Conservation (phyloP, 2,113 vertebrate genomes). For the Eudyptes chrysolophus region DNA sequence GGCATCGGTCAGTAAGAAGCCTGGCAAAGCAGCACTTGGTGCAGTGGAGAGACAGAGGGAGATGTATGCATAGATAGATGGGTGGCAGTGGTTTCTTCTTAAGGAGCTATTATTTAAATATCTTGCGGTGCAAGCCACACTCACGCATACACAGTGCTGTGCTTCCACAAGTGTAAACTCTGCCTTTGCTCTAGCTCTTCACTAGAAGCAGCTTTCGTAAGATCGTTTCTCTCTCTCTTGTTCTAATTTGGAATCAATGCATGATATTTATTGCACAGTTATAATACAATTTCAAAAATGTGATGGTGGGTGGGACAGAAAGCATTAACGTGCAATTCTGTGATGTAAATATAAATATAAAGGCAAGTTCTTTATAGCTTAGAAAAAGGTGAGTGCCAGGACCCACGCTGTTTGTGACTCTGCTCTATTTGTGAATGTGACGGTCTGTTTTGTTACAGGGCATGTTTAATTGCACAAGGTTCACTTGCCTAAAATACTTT, state of each 20-base stretch:
- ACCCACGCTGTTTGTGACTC: neutral
- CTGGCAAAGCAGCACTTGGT: neutral
- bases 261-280: neutral
- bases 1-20: neutral
- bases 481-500: neutral
- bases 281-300: neutral
- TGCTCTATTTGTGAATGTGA: neutral
- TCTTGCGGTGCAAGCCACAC: neutral
- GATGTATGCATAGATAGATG: neutral
- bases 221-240: neutral
- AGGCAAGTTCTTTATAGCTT: neutral
- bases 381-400: neutral
- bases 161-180: neutral
- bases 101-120: neutral
- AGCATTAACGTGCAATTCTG: neutral
- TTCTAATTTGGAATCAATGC: neutral
- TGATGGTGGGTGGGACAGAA: neutral
- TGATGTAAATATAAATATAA: neutral
- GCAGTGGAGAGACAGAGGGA: neutral
- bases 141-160: neutral
- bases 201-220: neutral
- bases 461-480: neutral
- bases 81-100: neutral
- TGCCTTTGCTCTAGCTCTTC: neutral
- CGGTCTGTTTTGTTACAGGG: neutral